These are phyloP conservation scores for Noturus placidus DNA, from an alignment of 2,113 vertebrate genomes.

Conservation along the genomic window DNA sequence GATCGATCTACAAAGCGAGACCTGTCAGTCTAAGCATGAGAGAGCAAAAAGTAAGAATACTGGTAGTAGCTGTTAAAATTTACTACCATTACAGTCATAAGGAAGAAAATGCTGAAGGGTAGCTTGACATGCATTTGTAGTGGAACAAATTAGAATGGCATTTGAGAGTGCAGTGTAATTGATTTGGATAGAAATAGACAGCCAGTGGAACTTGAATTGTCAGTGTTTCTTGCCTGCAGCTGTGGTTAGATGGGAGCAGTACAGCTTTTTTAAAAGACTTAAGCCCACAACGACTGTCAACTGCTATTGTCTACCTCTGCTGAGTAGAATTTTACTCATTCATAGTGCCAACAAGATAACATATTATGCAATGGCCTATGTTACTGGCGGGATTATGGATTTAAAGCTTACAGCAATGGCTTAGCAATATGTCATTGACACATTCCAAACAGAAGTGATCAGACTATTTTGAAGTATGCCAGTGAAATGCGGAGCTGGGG, in stretches of 20 bases:
- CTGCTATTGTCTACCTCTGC: not conserved
- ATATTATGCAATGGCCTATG: not conserved
- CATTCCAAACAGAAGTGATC: not conserved
- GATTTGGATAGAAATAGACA: slow-evolving; percentile 17
- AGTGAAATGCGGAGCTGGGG: not conserved
- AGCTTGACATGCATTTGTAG: slow-evolving; percentile 11
- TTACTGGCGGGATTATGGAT: not conserved
- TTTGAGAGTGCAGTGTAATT: slow-evolving; percentile 28
- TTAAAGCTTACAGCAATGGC: not conserved
- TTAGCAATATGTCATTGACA: not conserved
- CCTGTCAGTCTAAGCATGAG: slow-evolving; percentile 21
- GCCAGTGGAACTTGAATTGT: not conserved
- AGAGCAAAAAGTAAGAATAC: slow-evolving; percentile 34
- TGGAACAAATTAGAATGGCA: slow-evolving; percentile 30
- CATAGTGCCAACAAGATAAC: not conserved
- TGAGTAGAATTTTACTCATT: not conserved
- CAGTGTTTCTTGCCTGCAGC: not conserved
- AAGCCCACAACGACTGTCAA: not conserved
- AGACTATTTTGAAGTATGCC: not conserved
- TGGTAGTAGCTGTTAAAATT: not conserved
- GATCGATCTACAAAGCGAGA: slow-evolving; percentile 60
- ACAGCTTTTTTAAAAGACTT: not conserved
- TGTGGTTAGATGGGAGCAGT: not conserved
- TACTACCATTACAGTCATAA: not conserved
- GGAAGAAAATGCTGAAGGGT: slow-evolving; percentile 6